A percentile compares a stretch with the other conserved stretches of the same genome.
Conservation (phyloP, 2,113 vertebrate species). For the human region DNA sequence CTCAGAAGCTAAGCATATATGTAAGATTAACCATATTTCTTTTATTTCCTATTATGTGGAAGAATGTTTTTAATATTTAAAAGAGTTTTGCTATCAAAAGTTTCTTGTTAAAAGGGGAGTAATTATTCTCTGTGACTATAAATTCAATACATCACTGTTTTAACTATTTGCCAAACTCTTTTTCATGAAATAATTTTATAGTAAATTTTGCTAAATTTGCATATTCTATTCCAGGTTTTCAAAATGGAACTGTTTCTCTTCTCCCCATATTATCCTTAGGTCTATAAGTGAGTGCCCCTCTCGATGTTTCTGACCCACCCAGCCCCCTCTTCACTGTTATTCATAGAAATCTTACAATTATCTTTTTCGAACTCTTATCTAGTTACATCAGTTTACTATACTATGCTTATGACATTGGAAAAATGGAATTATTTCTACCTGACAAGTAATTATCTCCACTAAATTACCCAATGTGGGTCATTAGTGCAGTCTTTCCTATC, state of each 20-base stretch:
- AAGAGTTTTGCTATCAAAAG: background rate
- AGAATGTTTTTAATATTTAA: conserved; percentile 26
- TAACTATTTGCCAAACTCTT: background rate
- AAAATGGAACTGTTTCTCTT: background rate
- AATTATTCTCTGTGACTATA: background rate
- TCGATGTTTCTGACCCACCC: background rate
- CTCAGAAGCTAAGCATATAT: background rate
- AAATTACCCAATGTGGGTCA: background rate
- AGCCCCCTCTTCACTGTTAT: background rate
- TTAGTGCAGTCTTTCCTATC: background rate
- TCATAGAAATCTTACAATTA: background rate
- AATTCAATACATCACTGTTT: background rate
- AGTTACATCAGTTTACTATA: background rate
- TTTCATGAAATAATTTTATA: background rate
- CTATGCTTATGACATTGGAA: background rate
- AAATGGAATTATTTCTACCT: background rate
- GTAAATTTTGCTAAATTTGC: background rate
- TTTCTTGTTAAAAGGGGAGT: background rate
- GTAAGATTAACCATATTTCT: background rate
- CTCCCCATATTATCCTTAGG: background rate
- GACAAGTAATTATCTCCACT: background rate
- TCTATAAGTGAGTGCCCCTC: background rate
- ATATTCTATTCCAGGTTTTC: background rate
- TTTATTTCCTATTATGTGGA: background rate
- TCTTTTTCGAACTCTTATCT: background rate